Evolutionary conservation across 2,113 vertebrate genomes (phyloP).

Genomic region (Papio anubis): DNA sequence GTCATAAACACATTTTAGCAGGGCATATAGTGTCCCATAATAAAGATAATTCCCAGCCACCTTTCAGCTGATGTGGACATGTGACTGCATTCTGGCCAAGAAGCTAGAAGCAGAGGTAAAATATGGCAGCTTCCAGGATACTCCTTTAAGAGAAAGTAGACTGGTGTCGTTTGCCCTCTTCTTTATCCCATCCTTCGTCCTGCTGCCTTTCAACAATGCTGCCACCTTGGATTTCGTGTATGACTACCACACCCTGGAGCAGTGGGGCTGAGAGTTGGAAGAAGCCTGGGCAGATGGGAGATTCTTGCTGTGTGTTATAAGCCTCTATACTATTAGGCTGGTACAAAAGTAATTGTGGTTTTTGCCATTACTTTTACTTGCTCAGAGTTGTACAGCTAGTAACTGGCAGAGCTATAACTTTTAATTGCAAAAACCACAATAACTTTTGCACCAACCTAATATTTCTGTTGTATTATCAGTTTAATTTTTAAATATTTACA

Average conservation of each 20-base stretch:
- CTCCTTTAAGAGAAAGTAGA: not conserved
- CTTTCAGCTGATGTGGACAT: not conserved
- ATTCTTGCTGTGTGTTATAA: not conserved
- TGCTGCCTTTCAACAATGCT: not conserved
- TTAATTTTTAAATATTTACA: slow-evolving; percentile 22
- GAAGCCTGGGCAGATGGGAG: not conserved
- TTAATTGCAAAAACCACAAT: too few relatives aligned
- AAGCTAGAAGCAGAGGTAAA: not conserved
- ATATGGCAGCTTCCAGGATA: not conserved
- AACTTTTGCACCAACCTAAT: too few relatives aligned
- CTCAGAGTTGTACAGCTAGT: too few relatives aligned
- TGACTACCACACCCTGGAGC: not conserved
- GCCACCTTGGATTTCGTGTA: not conserved
- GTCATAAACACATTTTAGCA: not conserved
- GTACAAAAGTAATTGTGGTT: too few relatives aligned
- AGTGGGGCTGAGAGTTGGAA: not conserved
- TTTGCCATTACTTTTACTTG: too few relatives aligned
- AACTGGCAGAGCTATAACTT: too few relatives aligned
- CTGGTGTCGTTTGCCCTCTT: not conserved
- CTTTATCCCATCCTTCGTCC: not conserved
- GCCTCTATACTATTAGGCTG: not conserved
- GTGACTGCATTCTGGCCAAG: not conserved
- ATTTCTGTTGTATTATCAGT: not conserved
- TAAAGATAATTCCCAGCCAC: not conserved
- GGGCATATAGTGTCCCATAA: not conserved